Evolutionary conservation across 2,113 vertebrate genomes (phyloP).

Genomic region (Xiphophorus hellerii): DNA sequence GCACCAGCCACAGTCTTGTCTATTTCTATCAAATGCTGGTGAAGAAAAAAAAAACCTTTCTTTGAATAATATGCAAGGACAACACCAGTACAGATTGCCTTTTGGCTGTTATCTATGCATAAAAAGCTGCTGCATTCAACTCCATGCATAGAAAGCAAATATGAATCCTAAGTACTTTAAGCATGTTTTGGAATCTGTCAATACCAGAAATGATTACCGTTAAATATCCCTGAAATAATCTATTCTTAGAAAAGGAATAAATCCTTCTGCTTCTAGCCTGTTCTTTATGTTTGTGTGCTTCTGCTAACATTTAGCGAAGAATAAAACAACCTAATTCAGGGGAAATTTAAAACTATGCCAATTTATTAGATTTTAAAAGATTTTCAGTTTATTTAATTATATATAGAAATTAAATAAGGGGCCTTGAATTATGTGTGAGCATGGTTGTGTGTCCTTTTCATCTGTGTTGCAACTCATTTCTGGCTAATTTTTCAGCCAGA

Average conservation of each 20-base stretch:
- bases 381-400: not conserved
- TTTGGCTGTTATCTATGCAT: slow-evolving; percentile 66
- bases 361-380: not conserved
- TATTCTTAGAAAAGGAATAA: slow-evolving; percentile 26
- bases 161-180: slow-evolving; percentile 3
- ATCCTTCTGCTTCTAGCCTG: slow-evolving; percentile 25
- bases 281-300: slow-evolving; percentile 22
- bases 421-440: too few relatives aligned
- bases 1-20: slow-evolving; percentile 13
- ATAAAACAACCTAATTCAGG: not conserved
- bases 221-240: slow-evolving; percentile 34
- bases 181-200: slow-evolving; percentile 48
- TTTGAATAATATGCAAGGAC: slow-evolving; percentile 25
- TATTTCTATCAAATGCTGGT: slow-evolving; percentile 12
- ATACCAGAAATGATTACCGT: slow-evolving; percentile 29
- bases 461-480: too few relatives aligned
- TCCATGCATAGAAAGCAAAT: slow-evolving; percentile 68
- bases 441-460: too few relatives aligned
- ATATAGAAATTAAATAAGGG: too few relatives aligned
- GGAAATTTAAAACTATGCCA: not conserved
- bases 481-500: too few relatives aligned
- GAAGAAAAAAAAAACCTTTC: slow-evolving; percentile 23
- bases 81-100: slow-evolving; percentile 52
- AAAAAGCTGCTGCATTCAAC: slow-evolving; percentile 35
- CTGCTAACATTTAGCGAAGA: slow-evolving; percentile 10